phyloP scores from a whole-genome alignment of 2,113 vertebrate genomes.

The Pogona vitticeps region DNA sequence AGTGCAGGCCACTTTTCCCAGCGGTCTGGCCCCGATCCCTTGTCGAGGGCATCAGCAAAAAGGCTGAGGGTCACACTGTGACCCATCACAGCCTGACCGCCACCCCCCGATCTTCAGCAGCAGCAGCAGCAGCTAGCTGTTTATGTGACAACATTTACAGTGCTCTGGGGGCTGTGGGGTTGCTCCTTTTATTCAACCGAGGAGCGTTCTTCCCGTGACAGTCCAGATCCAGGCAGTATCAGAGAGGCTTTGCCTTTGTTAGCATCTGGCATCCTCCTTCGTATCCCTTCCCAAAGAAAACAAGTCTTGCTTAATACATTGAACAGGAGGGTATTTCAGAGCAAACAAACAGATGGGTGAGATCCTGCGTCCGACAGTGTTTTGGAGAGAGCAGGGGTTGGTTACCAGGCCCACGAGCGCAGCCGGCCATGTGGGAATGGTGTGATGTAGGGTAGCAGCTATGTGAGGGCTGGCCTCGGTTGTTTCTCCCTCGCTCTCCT shows the following conservation, averaged over 20 bases:
- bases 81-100: not conserved
- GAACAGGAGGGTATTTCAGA: not conserved
- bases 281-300: conserved; percentile 8
- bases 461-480: conserved; percentile 35
- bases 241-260: not conserved
- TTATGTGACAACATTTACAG: not conserved
- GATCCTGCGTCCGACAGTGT: conserved; percentile 24
- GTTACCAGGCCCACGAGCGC: not conserved
- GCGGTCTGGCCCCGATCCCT: too few relatives aligned
- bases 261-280: not conserved
- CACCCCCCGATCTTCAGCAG: too few relatives aligned
- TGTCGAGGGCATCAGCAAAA: not conserved
- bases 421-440: not conserved
- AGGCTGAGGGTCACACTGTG: not conserved
- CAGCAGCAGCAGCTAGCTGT: not conserved
- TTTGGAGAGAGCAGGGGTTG: not conserved
- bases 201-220: accelerated
- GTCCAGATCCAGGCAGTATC: not conserved
- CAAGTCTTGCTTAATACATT: not conserved
- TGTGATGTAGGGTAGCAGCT: conserved; percentile 33
- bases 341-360: conserved; percentile 38
- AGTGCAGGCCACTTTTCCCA: too few relatives aligned
- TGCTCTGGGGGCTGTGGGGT: not conserved
- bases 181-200: conserved; percentile 10
- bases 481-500: not conserved